Conservation (phyloP, 2,888 invertebrate species). For the Trichogramma evanescens region DNA sequence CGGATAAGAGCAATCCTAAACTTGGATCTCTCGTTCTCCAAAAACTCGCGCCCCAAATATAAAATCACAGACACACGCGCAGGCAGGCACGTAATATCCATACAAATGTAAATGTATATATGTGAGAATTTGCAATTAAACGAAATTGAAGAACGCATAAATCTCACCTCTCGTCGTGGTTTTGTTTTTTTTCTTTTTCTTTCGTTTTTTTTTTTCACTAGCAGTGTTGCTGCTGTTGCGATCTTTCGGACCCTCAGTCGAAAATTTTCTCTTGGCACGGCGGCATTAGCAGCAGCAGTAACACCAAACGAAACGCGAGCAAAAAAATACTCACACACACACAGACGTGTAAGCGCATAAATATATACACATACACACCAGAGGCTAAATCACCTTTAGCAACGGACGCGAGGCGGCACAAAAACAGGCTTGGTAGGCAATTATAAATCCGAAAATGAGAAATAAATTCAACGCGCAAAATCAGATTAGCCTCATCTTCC, state of each 20-base stretch:
- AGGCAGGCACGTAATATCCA: too few relatives aligned
- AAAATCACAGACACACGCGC: too few relatives aligned
- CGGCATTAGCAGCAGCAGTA: background rate
- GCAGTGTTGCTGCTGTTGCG: background rate
- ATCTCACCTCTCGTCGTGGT: background rate
- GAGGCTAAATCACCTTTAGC: background rate
- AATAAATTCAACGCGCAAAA: conserved; percentile 22
- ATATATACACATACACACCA: background rate
- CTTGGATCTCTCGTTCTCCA: too few relatives aligned
- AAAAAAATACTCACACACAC: background rate
- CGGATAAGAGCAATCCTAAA: too few relatives aligned
- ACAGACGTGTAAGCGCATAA: background rate
- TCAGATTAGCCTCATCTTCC: conserved; percentile 17
- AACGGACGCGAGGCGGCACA: background rate
- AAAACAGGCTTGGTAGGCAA: conserved; percentile 7
- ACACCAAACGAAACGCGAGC: background rate
- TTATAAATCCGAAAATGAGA: conserved; percentile 25
- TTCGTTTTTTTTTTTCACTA: background rate
- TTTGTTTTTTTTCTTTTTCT: background rate
- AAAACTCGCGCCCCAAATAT: too few relatives aligned
- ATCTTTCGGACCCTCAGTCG: background rate
- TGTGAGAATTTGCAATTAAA: background rate
- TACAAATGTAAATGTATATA: background rate
- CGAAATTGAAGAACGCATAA: conserved; percentile 4
- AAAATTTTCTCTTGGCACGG: background rate